Base-by-base conservation (phyloP, 2,113 vertebrate genomes). In the Ascaphus truei region DNA sequence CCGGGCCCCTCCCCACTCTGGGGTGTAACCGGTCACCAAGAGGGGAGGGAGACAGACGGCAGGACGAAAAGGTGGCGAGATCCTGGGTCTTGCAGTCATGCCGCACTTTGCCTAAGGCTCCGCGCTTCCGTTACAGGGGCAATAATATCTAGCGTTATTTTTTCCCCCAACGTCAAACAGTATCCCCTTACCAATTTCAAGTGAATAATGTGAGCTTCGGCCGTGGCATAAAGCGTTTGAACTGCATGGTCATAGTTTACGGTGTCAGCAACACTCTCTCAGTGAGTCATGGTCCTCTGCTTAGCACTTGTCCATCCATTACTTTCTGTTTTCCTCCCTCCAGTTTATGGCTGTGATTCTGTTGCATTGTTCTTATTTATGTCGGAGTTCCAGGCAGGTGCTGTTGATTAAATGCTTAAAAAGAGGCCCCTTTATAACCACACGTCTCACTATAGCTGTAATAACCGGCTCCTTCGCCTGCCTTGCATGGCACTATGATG, bases 351-450 rank as follows among this genome's bases (percentile, higher is more conserved):
- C 45, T 52, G 13, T 16, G 56, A 25, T 61, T 30, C 34, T 52
- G 45, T 52, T 71, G 34, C 56, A 71, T 61, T 71, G 27, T 20
- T 57, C 39, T 71, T 71, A 71, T 71, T 71, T 71, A 71, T 71
- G 67, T 52, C 29, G 43, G 23, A 39, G 55, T 25, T 37, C 23
- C 41, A 61, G 47, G 52, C 52, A 52, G 57, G 67, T 61, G 18
- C 34, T 30, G 56, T n/a, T 61, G 67, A 60, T 61, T 26, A 71
- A 71, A 71, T 37, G 31, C n/a, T 61, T 41, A 29, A 52, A 60
- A 39, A 33, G 20, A 60, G 39, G 57, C 50, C 47, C 56, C 27
- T 71, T 71, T 60, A 52, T 71, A 61, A 39, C 34, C 12, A 10
- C 31, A 29, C 45, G 33, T 52, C 34, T 61, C 25, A 26, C 4